A percentile compares a stretch with the other conserved stretches of the same genome.
These are phyloP conservation scores for Cephus rjabovi DNA, from an alignment of 2,888 invertebrate species.

Conservation along the genomic window DNA sequence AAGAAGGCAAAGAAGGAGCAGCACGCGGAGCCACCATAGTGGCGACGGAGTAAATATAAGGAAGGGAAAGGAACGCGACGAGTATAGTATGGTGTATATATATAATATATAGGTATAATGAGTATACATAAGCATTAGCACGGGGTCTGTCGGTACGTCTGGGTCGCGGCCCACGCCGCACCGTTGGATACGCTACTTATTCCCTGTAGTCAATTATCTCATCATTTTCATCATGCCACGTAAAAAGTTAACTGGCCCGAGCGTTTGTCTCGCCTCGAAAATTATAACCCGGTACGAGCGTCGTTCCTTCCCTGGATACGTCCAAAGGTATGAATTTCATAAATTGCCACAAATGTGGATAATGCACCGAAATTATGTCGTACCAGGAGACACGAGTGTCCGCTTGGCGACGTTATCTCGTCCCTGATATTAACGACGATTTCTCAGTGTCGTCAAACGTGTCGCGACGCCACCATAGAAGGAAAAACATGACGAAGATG, in stretches of 20 bases:
- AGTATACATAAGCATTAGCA: neutral
- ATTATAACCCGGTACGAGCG: slow-evolving; percentile 6
- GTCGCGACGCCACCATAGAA: neutral
- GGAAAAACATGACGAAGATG: neutral
- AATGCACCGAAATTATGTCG: slow-evolving; percentile 15
- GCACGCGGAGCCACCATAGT: neutral
- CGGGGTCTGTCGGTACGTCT: slow-evolving; percentile 5
- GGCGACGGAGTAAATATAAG: neutral
- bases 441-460: neutral
- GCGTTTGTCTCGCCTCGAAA: slow-evolving; percentile 18
- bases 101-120: neutral
- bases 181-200: slow-evolving; percentile 3
- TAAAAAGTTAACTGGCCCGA: slow-evolving; percentile 23
- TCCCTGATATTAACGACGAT: neutral
- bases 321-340: slow-evolving; percentile 11
- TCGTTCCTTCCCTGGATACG: neutral
- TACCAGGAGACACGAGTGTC: slow-evolving; percentile 6
- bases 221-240: slow-evolving; percentile 45
- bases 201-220: slow-evolving; percentile 41
- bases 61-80: neutral
- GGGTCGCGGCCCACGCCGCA: slow-evolving; percentile 7
- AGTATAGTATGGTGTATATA: neutral
- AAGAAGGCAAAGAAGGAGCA: slow-evolving; percentile 10
- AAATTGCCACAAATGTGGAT: slow-evolving; percentile 17
- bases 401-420: neutral